Conservation (phyloP, 2,113 vertebrate genomes). For the Maccullochella peelii region DNA sequence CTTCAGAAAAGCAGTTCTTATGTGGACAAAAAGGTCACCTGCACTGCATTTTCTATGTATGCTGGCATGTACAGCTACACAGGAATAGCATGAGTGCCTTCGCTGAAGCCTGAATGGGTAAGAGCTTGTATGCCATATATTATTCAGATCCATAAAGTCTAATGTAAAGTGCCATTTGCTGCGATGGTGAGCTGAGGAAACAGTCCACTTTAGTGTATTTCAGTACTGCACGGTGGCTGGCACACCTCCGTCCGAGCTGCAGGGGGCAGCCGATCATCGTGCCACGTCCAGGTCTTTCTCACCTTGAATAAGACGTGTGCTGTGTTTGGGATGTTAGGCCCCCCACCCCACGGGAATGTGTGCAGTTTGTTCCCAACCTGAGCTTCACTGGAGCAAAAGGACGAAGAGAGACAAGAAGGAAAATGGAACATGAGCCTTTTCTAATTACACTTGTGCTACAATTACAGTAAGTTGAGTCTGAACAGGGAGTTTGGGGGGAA, state of each 20-base stretch:
- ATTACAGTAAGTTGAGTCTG: not conserved
- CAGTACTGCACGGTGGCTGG: not conserved
- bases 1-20: not conserved
- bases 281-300: not conserved
- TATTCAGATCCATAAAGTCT: conserved; percentile 25
- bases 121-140: conserved; percentile 28
- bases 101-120: not conserved
- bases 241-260: conserved; percentile 31
- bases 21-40: not conserved
- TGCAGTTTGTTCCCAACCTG: not conserved
- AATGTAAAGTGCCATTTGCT: not conserved
- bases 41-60: not conserved
- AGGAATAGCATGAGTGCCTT: not conserved
- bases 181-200: not conserved
- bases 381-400: not conserved
- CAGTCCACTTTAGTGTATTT: not conserved
- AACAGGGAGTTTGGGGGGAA: not conserved
- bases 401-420: not conserved
- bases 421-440: not conserved
- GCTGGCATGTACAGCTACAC: not conserved
- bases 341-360: not conserved
- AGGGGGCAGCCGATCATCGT: conserved; percentile 57
- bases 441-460: not conserved
- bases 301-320: conserved; percentile 17
- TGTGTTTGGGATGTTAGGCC: not conserved